Base-by-base conservation (phyloP, 2,797 vertebrate species). In the Hoplostethus atlanticus region DNA sequence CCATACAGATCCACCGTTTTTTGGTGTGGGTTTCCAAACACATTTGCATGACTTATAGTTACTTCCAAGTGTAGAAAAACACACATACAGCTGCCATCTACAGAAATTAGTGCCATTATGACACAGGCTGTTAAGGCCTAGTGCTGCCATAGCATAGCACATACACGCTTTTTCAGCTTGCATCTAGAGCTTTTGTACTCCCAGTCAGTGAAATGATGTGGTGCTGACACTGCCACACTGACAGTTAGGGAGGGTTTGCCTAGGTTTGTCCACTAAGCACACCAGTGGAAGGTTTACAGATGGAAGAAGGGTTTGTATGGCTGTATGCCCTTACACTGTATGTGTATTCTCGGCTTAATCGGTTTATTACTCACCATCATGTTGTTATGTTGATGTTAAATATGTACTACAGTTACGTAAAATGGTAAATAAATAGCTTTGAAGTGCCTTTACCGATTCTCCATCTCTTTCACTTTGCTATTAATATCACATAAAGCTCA, bases 41-140 rank as follows among this genome's bases (percentile, higher is more conserved):
- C 64, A 56, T 71, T 13, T 75, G 17, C 71, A 68, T 62, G 30
- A 48, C 76, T 71, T 46, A 67, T n/a, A 40, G 58, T 65, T 66
- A 59, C 52, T 61, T 72, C 30, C 25, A 50, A 53, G 51, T 36
- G 34, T 36, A 36, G 34, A 40, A 17, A 42, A 60, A 67, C 11
- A 36, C 3, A 30, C 55, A 53, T 21, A 53, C 21, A 52, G 17
- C 8, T 25, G 21, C 17, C n/a, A 52, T 8, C 50, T 52, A 25
- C 51, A 36, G 30, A 12, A 9, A 56, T 56, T 31, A 56, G 47
- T 74, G 55, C 54, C 70, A 70, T 81, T 71, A 80, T 65, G 61
- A 53, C 10, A 53, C 56, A 58, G 47, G 36, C 52, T 56, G 51
- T 84, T 78, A 21, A 57, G 68, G 51, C 50, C 60, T 55, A 13